Evolutionary conservation across 2,888 invertebrate genomes (phyloP), one percentile per base, ranked within the genome.

Genomic region (Ceramica pisi): DNA sequence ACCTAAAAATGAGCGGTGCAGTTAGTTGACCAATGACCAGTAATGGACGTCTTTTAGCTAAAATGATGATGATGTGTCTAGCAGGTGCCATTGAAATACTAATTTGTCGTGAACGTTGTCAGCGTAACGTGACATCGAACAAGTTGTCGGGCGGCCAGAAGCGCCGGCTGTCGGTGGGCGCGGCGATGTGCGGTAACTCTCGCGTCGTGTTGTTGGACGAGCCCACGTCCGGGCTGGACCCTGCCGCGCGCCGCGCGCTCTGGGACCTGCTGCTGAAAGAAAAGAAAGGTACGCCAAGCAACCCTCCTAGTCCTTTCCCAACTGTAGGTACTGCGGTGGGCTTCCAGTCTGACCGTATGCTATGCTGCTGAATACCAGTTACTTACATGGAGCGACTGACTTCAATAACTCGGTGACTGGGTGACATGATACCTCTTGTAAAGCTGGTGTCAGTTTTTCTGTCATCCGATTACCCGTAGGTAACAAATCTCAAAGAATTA

Each of bases 101-200:
- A 31, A 61, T 14, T 21, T 44, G 14, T 60, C 14, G 14, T 56
- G 21, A 68, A 75, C 62, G 38, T 85, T 89, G 88, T 35, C 86
- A 97, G 96, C 92, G 94, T 66, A 89, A 97, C 87, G 96, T 96
- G 12, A 90, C 96, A 62, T 96, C 98, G 0, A 92, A 92, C 26
- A 97, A 97, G 2, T 94, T 99, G 71, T 99, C 99, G 0, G 99
- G 99, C n/a, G 99, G 99, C 16, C 99, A 99, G 97, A 98, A 98
- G 93, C 96, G 99, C 67, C 98, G 98, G 82, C 93, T 99, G 55
- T 98, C 98, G 2, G 97, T 99, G 23, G 99, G 98, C 41, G 98
- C 99, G 90, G 98, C 99, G 0, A 97, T 99, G 87, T 97, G 99
- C 80, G 99, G 98, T 1, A 97, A 97, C 71, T 98, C 99, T n/a